These are phyloP conservation scores for Paedocypris micromegethes DNA, from an alignment of 2,797 vertebrate genomes.

Conservation along the genomic window DNA sequence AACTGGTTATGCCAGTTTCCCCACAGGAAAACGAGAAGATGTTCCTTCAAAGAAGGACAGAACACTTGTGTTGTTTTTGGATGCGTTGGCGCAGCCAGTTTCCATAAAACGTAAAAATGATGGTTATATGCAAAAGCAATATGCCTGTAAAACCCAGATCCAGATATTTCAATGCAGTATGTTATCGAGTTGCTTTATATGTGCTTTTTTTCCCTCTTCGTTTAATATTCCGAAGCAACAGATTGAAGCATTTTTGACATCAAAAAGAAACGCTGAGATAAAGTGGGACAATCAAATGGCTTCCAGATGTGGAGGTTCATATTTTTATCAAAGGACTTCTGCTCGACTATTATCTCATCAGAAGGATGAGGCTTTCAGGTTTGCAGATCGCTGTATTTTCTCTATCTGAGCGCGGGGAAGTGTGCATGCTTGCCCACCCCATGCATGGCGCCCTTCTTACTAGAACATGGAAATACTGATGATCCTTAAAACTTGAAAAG, in stretches of 20 bases:
- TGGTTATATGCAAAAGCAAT: slow-evolving; percentile 5
- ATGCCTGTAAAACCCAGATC: slow-evolving; percentile 15
- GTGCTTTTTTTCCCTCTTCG: slow-evolving; percentile 33
- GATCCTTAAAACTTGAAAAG: slow-evolving; percentile 45
- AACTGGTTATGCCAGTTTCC: neutral
- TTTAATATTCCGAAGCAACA: slow-evolving; percentile 29
- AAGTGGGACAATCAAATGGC: slow-evolving; percentile 46
- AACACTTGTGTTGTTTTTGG: slow-evolving; percentile 21
- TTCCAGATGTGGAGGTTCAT: slow-evolving; percentile 39
- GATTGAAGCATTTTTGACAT: slow-evolving; percentile 41
- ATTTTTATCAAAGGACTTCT: slow-evolving; percentile 20
- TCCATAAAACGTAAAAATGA: slow-evolving; percentile 18
- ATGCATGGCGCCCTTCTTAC: slow-evolving; percentile 62
- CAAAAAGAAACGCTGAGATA: slow-evolving; percentile 41
- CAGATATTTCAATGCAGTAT: slow-evolving; percentile 44
- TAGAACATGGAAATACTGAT: slow-evolving; percentile 56
- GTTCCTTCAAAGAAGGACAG: slow-evolving; percentile 17
- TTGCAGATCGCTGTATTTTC: slow-evolving; percentile 32
- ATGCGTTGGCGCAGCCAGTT: slow-evolving; percentile 13
- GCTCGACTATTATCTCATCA: slow-evolving; percentile 31
- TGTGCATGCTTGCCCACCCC: slow-evolving; percentile 50
- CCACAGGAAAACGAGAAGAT: slow-evolving; percentile 5
- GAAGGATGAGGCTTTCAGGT: slow-evolving; percentile 26
- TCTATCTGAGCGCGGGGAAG: slow-evolving; percentile 21
- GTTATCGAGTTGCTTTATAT: slow-evolving; percentile 51